phyloP scores from a whole-genome alignment of 2,888 invertebrate species.

The Epirrita christyi region DNA sequence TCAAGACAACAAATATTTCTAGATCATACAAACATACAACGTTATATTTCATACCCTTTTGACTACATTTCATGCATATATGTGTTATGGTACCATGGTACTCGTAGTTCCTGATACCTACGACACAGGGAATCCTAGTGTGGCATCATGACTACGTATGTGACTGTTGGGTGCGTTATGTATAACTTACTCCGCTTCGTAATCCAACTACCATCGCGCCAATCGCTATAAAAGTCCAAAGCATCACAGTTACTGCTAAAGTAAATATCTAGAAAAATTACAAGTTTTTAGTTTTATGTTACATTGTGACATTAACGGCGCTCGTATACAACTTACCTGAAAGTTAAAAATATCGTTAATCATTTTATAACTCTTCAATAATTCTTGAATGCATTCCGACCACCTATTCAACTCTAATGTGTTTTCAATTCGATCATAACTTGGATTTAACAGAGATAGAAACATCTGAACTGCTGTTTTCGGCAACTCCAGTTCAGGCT shows the following conservation, averaged over 20 bases:
- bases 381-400: slow-evolving; percentile 39
- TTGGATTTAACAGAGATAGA: slow-evolving; percentile 16
- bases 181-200: slow-evolving; percentile 39
- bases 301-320: neutral
- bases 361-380: slow-evolving; percentile 44
- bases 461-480: slow-evolving; percentile 15
- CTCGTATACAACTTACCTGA: slow-evolving; percentile 39
- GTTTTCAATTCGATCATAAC: slow-evolving; percentile 2
- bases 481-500: neutral
- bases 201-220: slow-evolving; percentile 42
- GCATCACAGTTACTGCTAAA: slow-evolving; percentile 38
- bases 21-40: too few relatives aligned
- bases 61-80: too few relatives aligned
- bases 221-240: slow-evolving; percentile 48
- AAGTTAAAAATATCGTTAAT: slow-evolving; percentile 45
- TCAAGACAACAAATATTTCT: too few relatives aligned
- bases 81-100: too few relatives aligned
- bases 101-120: too few relatives aligned
- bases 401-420: slow-evolving; percentile 31
- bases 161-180: too few relatives aligned
- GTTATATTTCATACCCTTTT: too few relatives aligned
- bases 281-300: neutral
- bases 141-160: too few relatives aligned
- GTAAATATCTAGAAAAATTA: slow-evolving; percentile 45
- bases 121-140: too few relatives aligned